Evolutionary conservation across 1,140 invertebrate species (phyloP).

Genomic region (Zaprionus ghesquierei): DNA sequence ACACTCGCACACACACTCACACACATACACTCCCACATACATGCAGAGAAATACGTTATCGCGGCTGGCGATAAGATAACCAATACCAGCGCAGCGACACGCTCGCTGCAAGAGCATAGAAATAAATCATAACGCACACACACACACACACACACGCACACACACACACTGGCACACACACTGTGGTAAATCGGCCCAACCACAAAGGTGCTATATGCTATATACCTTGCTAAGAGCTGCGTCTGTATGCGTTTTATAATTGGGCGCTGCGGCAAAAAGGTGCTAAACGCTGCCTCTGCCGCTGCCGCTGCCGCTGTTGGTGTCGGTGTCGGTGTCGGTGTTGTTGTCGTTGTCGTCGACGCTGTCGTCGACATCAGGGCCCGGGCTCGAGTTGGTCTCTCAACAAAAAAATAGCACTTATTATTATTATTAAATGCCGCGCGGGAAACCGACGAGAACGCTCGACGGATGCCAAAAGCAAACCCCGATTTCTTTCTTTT

Average conservation of each 20-base stretch:
- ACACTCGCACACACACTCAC: conserved; percentile 20
- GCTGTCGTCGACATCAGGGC: conserved; percentile 34
- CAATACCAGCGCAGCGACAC: conserved; percentile 41
- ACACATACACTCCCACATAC: conserved; percentile 11
- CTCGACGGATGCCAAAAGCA: conserved; percentile 56
- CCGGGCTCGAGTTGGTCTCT: conserved; percentile 54
- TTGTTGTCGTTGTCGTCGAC: not conserved
- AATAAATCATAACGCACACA: conserved; percentile 81
- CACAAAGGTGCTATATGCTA: conserved; percentile 53
- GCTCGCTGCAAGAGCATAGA: conserved; percentile 32
- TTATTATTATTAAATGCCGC: conserved; percentile 61
- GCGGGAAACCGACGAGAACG: conserved; percentile 52
- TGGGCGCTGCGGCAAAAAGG: conserved; percentile 64
- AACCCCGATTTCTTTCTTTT: not conserved
- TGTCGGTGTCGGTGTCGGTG: conserved; percentile 2
- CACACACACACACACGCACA: conserved; percentile 28
- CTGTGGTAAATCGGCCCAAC: conserved; percentile 51
- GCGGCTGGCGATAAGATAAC: conserved; percentile 70
- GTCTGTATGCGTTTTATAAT: conserved; percentile 67
- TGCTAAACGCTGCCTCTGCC: conserved; percentile 59
- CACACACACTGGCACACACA: conserved; percentile 28
- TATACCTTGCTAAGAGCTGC: conserved; percentile 12
- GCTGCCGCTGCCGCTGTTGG: conserved; percentile 5
- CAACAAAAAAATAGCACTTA: conserved; percentile 62
- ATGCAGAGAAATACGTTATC: conserved; percentile 48